phyloP scores from a whole-genome alignment of 1,140 invertebrate genomes.

The Scaptomyza hsui region DNA sequence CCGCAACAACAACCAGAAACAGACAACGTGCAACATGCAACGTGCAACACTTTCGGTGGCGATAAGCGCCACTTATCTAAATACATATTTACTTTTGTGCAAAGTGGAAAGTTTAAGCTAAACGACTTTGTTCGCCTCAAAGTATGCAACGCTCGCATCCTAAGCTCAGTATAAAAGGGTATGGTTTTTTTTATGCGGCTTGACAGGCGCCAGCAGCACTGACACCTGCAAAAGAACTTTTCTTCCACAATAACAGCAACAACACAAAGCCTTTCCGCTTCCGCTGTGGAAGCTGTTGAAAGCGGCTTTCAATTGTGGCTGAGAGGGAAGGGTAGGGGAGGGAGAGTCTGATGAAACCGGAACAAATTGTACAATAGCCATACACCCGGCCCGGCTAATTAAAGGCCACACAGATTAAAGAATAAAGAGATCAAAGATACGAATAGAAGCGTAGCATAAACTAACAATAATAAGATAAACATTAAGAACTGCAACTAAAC shows the following conservation, averaged over 20 bases:
- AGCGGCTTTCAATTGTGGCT: constrained; percentile 49
- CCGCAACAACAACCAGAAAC: not conserved
- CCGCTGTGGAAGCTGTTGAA: constrained; percentile 55
- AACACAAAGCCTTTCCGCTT: constrained; percentile 53
- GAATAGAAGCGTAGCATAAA: constrained; percentile 13
- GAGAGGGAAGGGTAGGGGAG: no score
- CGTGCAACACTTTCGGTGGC: constrained; percentile 42
- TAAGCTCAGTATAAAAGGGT: constrained; percentile 31
- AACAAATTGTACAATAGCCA: constrained; percentile 47
- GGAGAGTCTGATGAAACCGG: constrained; percentile 39
- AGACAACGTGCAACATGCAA: constrained; percentile 1
- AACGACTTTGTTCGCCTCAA: constrained; percentile 16
- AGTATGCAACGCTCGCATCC: constrained; percentile 60
- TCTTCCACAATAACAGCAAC: constrained; percentile 13
- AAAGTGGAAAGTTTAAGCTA: not conserved
- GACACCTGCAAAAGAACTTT: constrained; percentile 53
- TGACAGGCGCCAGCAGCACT: constrained; percentile 67
- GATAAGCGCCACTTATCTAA: constrained; percentile 78
- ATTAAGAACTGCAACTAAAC: constrained; percentile 44
- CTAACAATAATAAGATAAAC: constrained; percentile 40
- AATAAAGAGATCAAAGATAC: constrained; percentile 42
- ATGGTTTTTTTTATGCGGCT: constrained; percentile 42
- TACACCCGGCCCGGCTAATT: constrained; percentile 20
- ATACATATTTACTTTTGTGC: constrained; percentile 68
- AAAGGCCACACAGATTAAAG: constrained; percentile 22